Conservation (phyloP, 2,888 invertebrate species). For the Drosophila pseudotalamancana region DNA sequence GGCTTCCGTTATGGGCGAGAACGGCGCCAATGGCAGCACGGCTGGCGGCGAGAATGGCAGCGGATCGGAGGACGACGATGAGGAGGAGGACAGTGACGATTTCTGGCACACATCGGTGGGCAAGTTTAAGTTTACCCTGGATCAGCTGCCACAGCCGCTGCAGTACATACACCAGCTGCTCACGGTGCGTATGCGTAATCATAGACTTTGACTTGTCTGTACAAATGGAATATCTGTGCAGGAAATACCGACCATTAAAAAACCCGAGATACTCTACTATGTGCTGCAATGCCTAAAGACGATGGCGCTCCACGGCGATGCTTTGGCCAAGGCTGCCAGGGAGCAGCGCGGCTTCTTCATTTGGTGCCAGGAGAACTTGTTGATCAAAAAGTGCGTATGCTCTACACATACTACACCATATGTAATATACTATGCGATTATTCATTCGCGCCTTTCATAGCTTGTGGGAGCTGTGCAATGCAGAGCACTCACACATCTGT, state of each 20-base stretch:
- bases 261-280: slow-evolving; percentile 97
- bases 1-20: slow-evolving; percentile 87
- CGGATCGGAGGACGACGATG: slow-evolving; percentile 88
- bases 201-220: no score
- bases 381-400: slow-evolving; percentile 93
- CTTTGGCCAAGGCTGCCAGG: slow-evolving; percentile 92
- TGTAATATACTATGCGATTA: no score
- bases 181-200: slow-evolving; percentile 84
- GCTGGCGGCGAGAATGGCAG: slow-evolving; percentile 89
- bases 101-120: slow-evolving; percentile 98
- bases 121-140: slow-evolving; percentile 95
- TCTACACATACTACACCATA: no score
- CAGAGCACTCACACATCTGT: slow-evolving; percentile 96
- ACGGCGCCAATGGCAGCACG: slow-evolving; percentile 86
- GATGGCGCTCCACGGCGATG: slow-evolving; percentile 96
- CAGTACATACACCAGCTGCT: slow-evolving; percentile 96
- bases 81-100: slow-evolving; percentile 89
- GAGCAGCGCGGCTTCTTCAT: slow-evolving; percentile 97
- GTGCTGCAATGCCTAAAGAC: slow-evolving; percentile 96
- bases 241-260: slow-evolving; percentile 92
- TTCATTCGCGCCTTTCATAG: slow-evolving; percentile 84
- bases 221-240: slow-evolving; percentile 74
- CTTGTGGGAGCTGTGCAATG: slow-evolving; percentile 96
- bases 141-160: slow-evolving; percentile 94
- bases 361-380: slow-evolving; percentile 97